These are phyloP conservation scores for Donacobius atricapilla DNA, from an alignment of 2,113 vertebrate genomes.

Conservation along the genomic window DNA sequence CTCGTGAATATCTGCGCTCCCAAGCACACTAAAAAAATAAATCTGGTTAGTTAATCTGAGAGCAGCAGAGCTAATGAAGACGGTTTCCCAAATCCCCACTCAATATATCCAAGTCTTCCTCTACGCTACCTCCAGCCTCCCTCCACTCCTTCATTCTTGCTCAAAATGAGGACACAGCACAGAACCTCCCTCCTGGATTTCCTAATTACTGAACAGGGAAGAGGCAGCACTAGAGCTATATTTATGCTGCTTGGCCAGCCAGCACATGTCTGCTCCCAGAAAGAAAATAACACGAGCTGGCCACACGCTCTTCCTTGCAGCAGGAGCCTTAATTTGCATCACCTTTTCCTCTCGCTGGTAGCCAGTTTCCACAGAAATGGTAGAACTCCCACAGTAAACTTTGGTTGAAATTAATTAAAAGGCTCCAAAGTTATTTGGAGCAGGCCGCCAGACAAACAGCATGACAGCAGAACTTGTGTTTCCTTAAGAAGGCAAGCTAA, in stretches of 20 bases:
- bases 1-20: neutral
- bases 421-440: neutral
- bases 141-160: neutral
- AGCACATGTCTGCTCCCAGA: neutral
- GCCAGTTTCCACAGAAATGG: neutral
- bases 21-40: slow-evolving; percentile 29
- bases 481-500: slow-evolving; percentile 11
- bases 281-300: neutral
- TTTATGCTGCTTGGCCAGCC: slow-evolving; percentile 24
- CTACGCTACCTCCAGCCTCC: neutral
- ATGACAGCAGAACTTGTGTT: neutral
- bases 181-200: neutral
- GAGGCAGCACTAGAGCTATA: neutral
- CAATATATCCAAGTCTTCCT: slow-evolving; percentile 54
- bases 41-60: slow-evolving; percentile 52
- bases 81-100: slow-evolving; percentile 55
- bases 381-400: neutral
- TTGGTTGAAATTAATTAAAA: slow-evolving; percentile 38
- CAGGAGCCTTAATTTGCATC: slow-evolving; percentile 2
- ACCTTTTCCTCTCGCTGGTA: neutral
- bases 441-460: neutral
- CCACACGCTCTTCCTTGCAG: neutral
- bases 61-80: slow-evolving; percentile 50
- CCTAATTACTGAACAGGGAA: slow-evolving; percentile 28
- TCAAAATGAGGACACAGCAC: slow-evolving; percentile 36